A percentile compares a stretch with the other conserved stretches of the same genome.
Conservation (phyloP, 2,888 invertebrate species). For the Uropetala carovei region DNA sequence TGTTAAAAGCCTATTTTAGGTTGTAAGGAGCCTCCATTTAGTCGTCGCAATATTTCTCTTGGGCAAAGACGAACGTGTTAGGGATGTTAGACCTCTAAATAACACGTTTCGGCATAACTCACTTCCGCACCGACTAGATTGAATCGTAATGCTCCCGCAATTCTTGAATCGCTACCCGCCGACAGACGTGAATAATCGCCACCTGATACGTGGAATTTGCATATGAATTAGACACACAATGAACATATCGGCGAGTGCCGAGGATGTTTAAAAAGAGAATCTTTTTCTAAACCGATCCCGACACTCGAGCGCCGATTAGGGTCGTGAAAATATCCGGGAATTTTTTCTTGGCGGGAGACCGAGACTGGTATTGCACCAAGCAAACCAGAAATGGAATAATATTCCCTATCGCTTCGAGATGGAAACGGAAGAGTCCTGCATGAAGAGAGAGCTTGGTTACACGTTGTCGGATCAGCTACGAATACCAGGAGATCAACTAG, state of each 20-base stretch:
- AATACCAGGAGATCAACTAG: no score
- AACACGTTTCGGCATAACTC: slow-evolving; percentile 42
- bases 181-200: slow-evolving; percentile 47
- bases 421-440: no score
- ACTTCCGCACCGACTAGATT: slow-evolving; percentile 47
- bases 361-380: no score
- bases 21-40: neutral
- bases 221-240: neutral
- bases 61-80: neutral
- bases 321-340: no score
- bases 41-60: neutral
- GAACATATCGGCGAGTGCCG: neutral
- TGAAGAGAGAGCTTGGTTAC: no score
- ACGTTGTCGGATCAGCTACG: no score
- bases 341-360: no score
- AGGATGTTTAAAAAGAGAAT: no score
- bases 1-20: slow-evolving; percentile 1
- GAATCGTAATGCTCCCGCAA: slow-evolving; percentile 22
- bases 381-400: no score
- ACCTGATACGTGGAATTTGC: slow-evolving; percentile 34
- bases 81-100: neutral
- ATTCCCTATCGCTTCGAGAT: no score
- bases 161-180: neutral
- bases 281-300: no score
- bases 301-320: no score